These are phyloP conservation scores for Castor canadensis DNA, from an alignment of 2,113 vertebrate genomes.

Conservation along the genomic window DNA sequence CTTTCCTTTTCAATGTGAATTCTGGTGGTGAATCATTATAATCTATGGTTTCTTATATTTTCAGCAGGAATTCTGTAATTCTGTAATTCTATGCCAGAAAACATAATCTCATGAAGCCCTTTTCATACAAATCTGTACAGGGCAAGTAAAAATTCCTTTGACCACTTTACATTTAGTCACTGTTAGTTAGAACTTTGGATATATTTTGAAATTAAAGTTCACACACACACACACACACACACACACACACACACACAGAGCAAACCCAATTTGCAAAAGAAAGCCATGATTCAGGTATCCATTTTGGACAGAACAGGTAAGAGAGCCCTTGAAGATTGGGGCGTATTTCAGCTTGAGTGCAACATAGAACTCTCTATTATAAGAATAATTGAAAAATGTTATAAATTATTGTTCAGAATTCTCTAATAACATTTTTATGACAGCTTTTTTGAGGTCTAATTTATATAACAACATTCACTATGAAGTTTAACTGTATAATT, in stretches of 20 bases:
- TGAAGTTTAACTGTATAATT: not conserved
- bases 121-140: not conserved
- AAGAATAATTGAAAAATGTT: slow-evolving; percentile 3
- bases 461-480: not conserved
- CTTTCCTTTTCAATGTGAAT: not conserved
- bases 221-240: no score
- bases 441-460: not conserved
- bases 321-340: not conserved
- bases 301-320: not conserved
- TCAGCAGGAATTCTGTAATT: not conserved
- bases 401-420: slow-evolving; percentile 1
- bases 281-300: not conserved
- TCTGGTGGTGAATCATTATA: not conserved
- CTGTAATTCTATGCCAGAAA: not conserved
- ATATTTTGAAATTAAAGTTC: slow-evolving; percentile 13
- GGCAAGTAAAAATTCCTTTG: not conserved
- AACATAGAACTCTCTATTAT: not conserved
- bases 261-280: not conserved
- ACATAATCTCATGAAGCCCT: not conserved
- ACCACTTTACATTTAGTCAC: not conserved
- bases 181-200: not conserved
- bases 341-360: not conserved
- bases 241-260: no score
- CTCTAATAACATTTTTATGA: not conserved
- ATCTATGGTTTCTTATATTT: not conserved